phyloP scores from a whole-genome alignment of 2,113 vertebrate genomes.

The Gobio gobio region DNA sequence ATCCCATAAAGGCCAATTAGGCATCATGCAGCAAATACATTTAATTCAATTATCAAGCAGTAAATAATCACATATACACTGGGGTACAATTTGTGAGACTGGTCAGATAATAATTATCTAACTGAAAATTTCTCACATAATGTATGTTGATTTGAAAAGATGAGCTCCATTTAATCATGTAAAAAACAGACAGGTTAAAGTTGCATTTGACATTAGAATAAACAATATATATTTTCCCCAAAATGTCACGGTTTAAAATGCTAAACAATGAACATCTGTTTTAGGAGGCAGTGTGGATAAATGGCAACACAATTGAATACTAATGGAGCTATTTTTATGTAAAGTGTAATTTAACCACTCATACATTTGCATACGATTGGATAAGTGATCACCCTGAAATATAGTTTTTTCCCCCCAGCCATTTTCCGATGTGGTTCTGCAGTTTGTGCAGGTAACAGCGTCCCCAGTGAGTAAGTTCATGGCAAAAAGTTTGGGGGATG shows the following conservation, averaged over 20 bases:
- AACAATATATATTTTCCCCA: neutral
- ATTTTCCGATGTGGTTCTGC: neutral
- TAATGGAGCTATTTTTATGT: neutral
- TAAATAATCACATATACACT: neutral
- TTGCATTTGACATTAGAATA: neutral
- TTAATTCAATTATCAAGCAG: neutral
- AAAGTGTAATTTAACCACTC: neutral
- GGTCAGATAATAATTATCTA: conserved; percentile 10
- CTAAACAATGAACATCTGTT: neutral
- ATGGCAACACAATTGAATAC: neutral
- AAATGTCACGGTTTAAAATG: neutral
- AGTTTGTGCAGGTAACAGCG: neutral
- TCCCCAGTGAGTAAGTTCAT: neutral
- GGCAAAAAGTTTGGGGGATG: neutral
- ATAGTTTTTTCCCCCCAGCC: neutral
- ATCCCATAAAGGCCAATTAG: conserved; percentile 1
- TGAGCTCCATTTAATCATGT: neutral
- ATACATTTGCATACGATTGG: neutral
- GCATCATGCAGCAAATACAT: neutral
- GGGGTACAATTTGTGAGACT: conserved; percentile 4
- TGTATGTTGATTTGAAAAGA: neutral
- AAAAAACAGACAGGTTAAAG: neutral
- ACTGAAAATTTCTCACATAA: neutral
- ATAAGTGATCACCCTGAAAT: neutral
- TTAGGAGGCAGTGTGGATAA: conserved; percentile 16